These are phyloP conservation scores for Anthopleura xanthogrammica DNA, from an alignment of 92 coral and sea anemone genomes.

Conservation along the genomic window DNA sequence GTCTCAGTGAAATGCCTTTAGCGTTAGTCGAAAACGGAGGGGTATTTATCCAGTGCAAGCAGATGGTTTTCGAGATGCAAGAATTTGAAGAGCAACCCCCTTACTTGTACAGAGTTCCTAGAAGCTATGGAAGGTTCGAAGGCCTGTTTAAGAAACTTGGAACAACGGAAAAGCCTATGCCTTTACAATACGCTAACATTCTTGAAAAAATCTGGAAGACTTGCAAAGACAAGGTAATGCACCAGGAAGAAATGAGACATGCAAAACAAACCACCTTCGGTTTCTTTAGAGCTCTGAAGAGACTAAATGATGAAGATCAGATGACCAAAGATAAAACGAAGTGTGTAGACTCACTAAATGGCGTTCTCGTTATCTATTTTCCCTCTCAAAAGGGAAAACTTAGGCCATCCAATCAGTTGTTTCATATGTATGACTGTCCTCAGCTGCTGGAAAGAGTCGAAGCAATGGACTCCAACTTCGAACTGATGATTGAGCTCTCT, in stretches of 20 bases:
- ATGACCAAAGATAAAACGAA: neutral
- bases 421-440: slow-evolving; percentile 36
- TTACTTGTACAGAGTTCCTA: slow-evolving; percentile 72
- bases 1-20: slow-evolving; percentile 44
- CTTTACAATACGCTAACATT: slow-evolving; percentile 64
- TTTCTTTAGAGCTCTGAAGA: slow-evolving; percentile 49
- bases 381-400: slow-evolving; percentile 49
- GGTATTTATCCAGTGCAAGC: slow-evolving; percentile 72
- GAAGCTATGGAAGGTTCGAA: slow-evolving; percentile 53
- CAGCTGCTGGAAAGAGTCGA: slow-evolving; percentile 37
- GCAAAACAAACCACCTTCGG: slow-evolving; percentile 59
- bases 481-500: slow-evolving; percentile 49
- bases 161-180: slow-evolving; percentile 70
- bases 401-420: slow-evolving; percentile 47
- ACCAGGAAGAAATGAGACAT: slow-evolving; percentile 43
- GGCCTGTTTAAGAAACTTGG: slow-evolving; percentile 80
- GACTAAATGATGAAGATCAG: slow-evolving; percentile 19
- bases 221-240: slow-evolving; percentile 53
- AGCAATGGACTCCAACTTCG: slow-evolving; percentile 4
- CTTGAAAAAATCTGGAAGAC: slow-evolving; percentile 39
- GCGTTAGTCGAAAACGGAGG: slow-evolving; percentile 68
- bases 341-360: slow-evolving; percentile 5
- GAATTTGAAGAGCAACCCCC: slow-evolving; percentile 51
- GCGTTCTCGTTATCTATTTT: slow-evolving; percentile 48
- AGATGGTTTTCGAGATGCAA: slow-evolving; percentile 56